Conservation (phyloP, 2,888 invertebrate genomes). For the Chrysopilus asiliformis region DNA sequence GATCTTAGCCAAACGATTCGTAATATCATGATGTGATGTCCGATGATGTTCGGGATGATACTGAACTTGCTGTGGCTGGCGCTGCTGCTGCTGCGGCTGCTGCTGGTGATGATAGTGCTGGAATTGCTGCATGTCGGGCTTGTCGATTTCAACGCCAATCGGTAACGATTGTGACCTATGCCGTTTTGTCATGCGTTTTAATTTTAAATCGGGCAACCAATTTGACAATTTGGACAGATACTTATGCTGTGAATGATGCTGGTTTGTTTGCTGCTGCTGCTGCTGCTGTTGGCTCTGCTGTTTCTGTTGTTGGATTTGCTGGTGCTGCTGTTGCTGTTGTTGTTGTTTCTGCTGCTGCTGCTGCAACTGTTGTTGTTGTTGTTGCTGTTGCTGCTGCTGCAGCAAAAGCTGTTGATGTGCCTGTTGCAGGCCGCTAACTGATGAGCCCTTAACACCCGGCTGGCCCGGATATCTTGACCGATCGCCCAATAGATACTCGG, state of each 20-base stretch:
- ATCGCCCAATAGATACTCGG: background rate
- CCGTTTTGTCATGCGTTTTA: conserved; percentile 47
- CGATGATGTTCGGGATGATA: conserved; percentile 20
- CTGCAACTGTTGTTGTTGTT: conserved; percentile 11
- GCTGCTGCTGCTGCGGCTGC: too few species aligned
- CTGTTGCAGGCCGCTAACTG: conserved; percentile 25
- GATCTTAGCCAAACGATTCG: conserved; percentile 24
- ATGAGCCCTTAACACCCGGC: conserved; percentile 9
- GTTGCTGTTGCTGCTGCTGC: conserved; percentile 5
- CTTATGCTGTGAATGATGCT: conserved; percentile 35
- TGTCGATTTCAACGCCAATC: conserved; percentile 48
- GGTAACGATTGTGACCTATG: conserved; percentile 73
- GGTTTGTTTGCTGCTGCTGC: conserved; percentile 19
- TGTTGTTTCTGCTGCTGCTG: conserved; percentile 10
- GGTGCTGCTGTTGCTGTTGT: conserved; percentile 13
- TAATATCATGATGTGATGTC: conserved; percentile 20
- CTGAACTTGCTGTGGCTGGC: conserved; percentile 20
- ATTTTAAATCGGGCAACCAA: conserved; percentile 68
- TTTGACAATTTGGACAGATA: conserved; percentile 42
- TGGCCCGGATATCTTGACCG: background rate
- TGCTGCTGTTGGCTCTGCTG: conserved; percentile 23
- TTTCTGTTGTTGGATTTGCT: conserved; percentile 12
- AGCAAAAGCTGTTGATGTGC: conserved; percentile 3
- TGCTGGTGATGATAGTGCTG: conserved; percentile 28
- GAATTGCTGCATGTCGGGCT: conserved; percentile 22